Evolutionary conservation across 2,797 vertebrate genomes (phyloP).

Genomic region (Onychomys torridus): DNA sequence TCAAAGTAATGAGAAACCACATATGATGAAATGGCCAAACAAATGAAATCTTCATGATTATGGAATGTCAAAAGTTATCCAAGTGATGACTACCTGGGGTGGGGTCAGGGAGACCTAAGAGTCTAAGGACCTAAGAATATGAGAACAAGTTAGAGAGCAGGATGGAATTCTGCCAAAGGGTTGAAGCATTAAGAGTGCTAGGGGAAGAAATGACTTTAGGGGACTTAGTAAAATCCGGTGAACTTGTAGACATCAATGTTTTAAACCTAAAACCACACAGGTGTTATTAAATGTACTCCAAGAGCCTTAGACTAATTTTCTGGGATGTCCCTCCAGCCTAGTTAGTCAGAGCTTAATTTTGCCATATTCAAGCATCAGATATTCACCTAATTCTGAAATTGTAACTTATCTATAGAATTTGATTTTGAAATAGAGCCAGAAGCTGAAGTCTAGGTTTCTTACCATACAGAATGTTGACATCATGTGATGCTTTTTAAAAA

Average conservation of each 20-base stretch:
- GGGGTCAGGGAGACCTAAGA: neutral
- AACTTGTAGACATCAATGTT: neutral
- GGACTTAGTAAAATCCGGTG: slow-evolving; percentile 8
- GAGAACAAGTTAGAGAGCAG: neutral
- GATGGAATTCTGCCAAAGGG: neutral
- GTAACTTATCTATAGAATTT: neutral
- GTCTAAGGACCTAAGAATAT: neutral
- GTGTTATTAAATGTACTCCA: neutral
- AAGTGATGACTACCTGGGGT: neutral
- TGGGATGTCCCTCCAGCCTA: neutral
- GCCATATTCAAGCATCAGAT: slow-evolving; percentile 17
- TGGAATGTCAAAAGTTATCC: neutral
- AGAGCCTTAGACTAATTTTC: slow-evolving; percentile 37
- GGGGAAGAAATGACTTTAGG: neutral
- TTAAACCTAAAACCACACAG: neutral
- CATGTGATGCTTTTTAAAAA: neutral
- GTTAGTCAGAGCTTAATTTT: slow-evolving; percentile 34
- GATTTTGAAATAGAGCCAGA: slow-evolving; percentile 44
- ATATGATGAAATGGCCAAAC: neutral
- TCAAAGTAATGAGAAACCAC: slow-evolving; percentile 13
- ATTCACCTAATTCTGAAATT: neutral
- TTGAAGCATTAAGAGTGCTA: neutral
- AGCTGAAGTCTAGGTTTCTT: neutral
- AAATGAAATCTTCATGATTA: neutral
- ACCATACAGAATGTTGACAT: neutral